phyloP scores from a whole-genome alignment of 2,797 vertebrate species.

The Gambusia yucatana region DNA sequence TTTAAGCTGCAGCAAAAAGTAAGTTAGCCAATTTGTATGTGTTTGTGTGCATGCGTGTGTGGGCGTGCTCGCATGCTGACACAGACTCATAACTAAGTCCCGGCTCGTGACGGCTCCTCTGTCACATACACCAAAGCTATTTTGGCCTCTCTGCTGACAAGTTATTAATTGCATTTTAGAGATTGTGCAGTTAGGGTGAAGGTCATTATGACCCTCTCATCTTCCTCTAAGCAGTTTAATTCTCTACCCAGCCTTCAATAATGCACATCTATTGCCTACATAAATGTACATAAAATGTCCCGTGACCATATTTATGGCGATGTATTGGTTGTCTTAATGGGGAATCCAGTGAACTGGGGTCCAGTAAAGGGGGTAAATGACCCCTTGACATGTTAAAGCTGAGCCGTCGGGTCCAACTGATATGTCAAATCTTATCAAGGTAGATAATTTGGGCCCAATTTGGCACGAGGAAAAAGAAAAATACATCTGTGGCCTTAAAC shows the following conservation, averaged over 20 bases:
- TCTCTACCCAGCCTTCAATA: constrained; percentile 50
- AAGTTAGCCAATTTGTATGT: too few relatives aligned
- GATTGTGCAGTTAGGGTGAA: constrained; percentile 50
- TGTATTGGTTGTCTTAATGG: constrained; percentile 71
- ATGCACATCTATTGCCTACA: constrained; percentile 45
- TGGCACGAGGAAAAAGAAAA: constrained; percentile 24
- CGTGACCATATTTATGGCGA: constrained; percentile 59
- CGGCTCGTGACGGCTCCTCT: too few relatives aligned
- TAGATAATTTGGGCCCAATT: constrained; percentile 51
- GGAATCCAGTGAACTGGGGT: constrained; percentile 15
- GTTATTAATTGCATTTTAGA: constrained; percentile 52
- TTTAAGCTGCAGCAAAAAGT: too few relatives aligned
- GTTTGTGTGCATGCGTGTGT: too few relatives aligned
- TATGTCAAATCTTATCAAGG: constrained; percentile 63
- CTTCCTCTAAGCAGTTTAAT: constrained; percentile 71
- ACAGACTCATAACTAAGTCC: too few relatives aligned
- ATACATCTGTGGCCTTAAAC: constrained; percentile 16
- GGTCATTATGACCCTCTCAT: constrained; percentile 63
- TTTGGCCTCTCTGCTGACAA: constrained; percentile 47
- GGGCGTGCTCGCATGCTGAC: too few relatives aligned
- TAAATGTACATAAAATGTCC: constrained; percentile 77
- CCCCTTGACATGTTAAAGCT: constrained; percentile 14
- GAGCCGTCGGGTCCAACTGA: constrained; percentile 39
- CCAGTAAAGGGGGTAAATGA: constrained; percentile 60
- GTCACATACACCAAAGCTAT: background rate